These are phyloP conservation scores for Chaetorhynchus papuensis DNA, from an alignment of 2,113 vertebrate genomes.

Conservation along the genomic window DNA sequence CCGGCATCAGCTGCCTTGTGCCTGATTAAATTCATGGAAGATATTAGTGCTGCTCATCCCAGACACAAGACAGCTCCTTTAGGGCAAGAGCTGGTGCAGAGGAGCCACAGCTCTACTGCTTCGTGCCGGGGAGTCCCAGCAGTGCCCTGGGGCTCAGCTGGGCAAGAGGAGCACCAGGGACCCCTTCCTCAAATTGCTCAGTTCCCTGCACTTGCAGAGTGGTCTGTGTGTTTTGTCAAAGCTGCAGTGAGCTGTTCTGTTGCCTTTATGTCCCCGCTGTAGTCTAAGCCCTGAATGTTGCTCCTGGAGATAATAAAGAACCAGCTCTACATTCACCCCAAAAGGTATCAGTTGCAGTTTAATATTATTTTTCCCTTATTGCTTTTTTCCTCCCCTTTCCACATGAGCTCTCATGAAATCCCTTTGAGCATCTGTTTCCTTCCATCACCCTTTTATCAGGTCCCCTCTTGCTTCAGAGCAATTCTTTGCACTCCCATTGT, in stretches of 20 bases:
- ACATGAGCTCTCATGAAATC: background rate
- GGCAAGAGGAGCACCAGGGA: background rate
- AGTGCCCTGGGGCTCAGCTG: background rate
- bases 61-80: background rate
- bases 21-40: background rate
- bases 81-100: background rate
- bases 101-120: background rate
- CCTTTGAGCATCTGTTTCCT: background rate
- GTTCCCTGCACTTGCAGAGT: fast-evolving
- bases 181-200: fast-evolving
- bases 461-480: background rate
- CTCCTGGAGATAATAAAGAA: background rate
- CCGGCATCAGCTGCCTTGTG: background rate
- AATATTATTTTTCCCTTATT: background rate
- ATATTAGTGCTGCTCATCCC: background rate
- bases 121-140: background rate
- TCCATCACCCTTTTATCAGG: background rate
- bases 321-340: background rate
- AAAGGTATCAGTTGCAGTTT: background rate
- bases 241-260: background rate
- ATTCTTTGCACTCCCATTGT: background rate
- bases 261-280: background rate
- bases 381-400: background rate
- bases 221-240: background rate
- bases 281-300: background rate